A percentile compares a stretch with the other conserved stretches of the same genome.
Evolutionary conservation across 2,113 vertebrate species (phyloP).

Genomic region (Amphiprion percula): DNA sequence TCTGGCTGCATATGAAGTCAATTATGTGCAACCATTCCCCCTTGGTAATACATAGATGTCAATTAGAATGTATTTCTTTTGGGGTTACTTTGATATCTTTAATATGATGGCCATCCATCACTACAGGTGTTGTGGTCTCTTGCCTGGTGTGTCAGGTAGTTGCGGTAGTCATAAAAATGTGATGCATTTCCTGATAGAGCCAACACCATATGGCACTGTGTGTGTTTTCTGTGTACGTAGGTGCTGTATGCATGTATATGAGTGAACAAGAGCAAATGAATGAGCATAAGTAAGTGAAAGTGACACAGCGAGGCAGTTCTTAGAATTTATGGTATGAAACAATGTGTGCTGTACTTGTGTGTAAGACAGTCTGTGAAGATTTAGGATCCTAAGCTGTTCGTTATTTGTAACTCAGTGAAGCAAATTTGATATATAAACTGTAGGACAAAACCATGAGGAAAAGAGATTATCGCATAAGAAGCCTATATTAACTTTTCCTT

Average conservation of each 20-base stretch:
- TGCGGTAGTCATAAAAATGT: conserved; percentile 51
- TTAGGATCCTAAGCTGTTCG: too few species aligned
- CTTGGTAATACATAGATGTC: conserved; percentile 69
- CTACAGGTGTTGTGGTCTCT: conserved; percentile 65
- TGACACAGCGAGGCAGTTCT: too few species aligned
- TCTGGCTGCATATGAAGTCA: conserved; percentile 70
- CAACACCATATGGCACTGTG: conserved; percentile 13
- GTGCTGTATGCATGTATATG: not conserved
- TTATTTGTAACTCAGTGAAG: too few species aligned
- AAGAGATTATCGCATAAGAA: too few species aligned
- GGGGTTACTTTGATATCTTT: conserved; percentile 65
- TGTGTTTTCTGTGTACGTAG: conserved; percentile 12
- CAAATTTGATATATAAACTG: too few species aligned
- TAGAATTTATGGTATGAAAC: too few species aligned
- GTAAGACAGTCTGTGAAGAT: too few species aligned
- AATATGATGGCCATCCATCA: conserved; percentile 73
- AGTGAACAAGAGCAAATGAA: not conserved
- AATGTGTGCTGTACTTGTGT: too few species aligned
- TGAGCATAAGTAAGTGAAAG: not conserved
- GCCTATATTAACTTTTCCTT: too few species aligned
- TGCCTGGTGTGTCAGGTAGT: conserved; percentile 56
- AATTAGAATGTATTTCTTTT: conserved; percentile 72
- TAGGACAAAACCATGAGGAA: too few species aligned
- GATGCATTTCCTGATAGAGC: conserved; percentile 44
- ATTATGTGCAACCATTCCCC: conserved; percentile 70